A percentile compares a stretch with the other conserved stretches of the same genome.
These are phyloP conservation scores for Papilio dardanus DNA, from an alignment of 1,140 invertebrate species.

Conservation along the genomic window DNA sequence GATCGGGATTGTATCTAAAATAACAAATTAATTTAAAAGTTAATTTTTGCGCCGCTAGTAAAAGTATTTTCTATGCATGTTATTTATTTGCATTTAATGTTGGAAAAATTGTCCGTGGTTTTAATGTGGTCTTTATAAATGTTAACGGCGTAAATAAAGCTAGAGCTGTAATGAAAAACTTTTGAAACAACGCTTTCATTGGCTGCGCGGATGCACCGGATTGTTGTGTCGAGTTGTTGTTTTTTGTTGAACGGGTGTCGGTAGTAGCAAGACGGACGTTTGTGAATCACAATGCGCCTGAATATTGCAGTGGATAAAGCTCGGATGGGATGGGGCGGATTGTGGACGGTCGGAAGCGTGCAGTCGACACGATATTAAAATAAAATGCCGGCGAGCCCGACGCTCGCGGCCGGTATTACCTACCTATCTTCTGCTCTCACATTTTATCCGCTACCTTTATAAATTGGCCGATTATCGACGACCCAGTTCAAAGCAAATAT, in stretches of 20 bases:
- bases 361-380: conserved; percentile 72
- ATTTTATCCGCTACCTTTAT: conserved; percentile 52
- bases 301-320: conserved; percentile 63
- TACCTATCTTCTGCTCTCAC: conserved; percentile 53
- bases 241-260: conserved; percentile 61
- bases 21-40: not conserved
- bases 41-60: not conserved
- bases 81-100: conserved; percentile 25
- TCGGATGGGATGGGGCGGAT: conserved; percentile 52
- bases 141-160: conserved; percentile 33
- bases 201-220: conserved; percentile 42
- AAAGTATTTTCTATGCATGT: not conserved
- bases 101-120: conserved; percentile 26
- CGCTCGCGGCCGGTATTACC: conserved; percentile 53
- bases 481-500: conserved; percentile 40
- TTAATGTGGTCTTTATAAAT: conserved; percentile 31
- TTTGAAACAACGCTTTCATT: conserved; percentile 44
- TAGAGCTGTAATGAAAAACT: conserved; percentile 36
- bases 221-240: conserved; percentile 55
- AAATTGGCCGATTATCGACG: conserved; percentile 53
- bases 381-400: conserved; percentile 58
- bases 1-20: not conserved
- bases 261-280: conserved; percentile 65
- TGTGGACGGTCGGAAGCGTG: conserved; percentile 61
- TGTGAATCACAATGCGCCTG: conserved; percentile 70